Percentiles rank a stretch among this genome's conserved stretches.
These are phyloP conservation scores for Paedocypris sp. DNA, from an alignment of 2,113 vertebrate species.

Conservation along the genomic window DNA sequence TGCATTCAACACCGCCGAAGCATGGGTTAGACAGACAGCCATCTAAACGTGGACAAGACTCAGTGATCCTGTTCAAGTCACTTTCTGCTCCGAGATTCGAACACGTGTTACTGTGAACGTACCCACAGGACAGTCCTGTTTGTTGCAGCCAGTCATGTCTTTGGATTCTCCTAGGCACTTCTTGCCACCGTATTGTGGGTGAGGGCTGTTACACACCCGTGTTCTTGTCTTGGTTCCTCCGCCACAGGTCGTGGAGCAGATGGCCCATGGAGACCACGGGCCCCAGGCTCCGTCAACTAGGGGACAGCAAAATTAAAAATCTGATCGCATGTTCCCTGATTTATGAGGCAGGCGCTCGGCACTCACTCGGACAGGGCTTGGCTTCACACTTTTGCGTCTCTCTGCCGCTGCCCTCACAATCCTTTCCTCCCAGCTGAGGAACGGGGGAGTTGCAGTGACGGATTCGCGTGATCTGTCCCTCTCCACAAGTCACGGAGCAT, in stretches of 20 bases:
- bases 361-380: constrained; percentile 76
- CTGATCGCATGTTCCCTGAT: too few species aligned
- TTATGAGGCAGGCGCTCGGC: background rate
- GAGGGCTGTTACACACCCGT: constrained; percentile 80
- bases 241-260: constrained; percentile 79
- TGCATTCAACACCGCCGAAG: constrained; percentile 84
- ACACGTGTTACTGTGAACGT: constrained; percentile 29
- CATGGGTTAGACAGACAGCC: constrained; percentile 94
- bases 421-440: constrained; percentile 85
- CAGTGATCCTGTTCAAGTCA: too few species aligned
- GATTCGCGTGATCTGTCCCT: constrained; percentile 86
- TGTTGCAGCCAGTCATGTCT: constrained; percentile 78
- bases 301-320: background rate
- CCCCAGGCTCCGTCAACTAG: constrained; percentile 90
- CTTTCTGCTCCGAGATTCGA: too few species aligned
- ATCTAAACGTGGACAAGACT: too few species aligned
- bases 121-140: constrained; percentile 79
- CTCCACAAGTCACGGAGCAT: constrained; percentile 84
- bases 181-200: constrained; percentile 76
- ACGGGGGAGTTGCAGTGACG: constrained; percentile 91
- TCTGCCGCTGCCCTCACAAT: constrained; percentile 78
- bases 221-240: constrained; percentile 76
- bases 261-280: constrained; percentile 92
- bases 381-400: constrained; percentile 84
- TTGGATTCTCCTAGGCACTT: constrained; percentile 68